phyloP scores from a whole-genome alignment of 1,140 invertebrate genomes.

The Venustaconcha ellipsiformis region DNA sequence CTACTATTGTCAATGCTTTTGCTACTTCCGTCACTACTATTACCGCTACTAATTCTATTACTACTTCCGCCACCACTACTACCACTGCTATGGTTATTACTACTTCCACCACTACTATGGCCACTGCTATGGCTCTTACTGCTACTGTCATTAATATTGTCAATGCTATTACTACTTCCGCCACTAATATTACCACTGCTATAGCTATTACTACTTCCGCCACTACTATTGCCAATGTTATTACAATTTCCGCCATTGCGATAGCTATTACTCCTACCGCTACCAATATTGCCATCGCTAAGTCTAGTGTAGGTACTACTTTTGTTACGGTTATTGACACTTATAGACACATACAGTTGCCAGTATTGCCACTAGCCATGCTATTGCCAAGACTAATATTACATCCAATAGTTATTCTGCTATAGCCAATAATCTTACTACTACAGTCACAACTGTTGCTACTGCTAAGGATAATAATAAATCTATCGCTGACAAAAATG shows the following conservation, averaged over 20 bases:
- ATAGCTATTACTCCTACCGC: conserved; percentile 25
- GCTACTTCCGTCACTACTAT: neutral
- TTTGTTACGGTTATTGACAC: conserved; percentile 18
- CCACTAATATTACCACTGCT: conserved; percentile 16
- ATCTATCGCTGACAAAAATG: conserved; percentile 16
- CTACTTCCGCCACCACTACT: conserved; percentile 5
- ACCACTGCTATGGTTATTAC: conserved; percentile 17
- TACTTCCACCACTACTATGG: conserved; percentile 7
- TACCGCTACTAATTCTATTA: neutral
- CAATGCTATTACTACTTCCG: conserved; percentile 10
- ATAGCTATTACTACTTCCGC: conserved; percentile 10
- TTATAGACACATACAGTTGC: neutral
- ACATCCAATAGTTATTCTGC: conserved; percentile 22
- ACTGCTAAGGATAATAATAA: conserved; percentile 18
- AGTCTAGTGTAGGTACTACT: conserved; percentile 25
- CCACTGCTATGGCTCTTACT: conserved; percentile 16
- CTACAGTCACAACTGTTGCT: conserved; percentile 26
- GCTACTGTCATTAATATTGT: conserved; percentile 4
- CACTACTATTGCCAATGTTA: conserved; percentile 9
- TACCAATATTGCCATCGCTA: conserved; percentile 24
- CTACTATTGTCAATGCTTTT: neutral
- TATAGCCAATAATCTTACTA: conserved; percentile 21
- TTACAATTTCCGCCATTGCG: conserved; percentile 10
- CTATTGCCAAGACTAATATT: conserved; percentile 18
- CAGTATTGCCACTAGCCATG: conserved; percentile 14